A percentile compares a stretch with the other conserved stretches of the same genome.
Evolutionary conservation across 2,797 vertebrate species (phyloP).

Genomic region (Sebastes melanostomus): DNA sequence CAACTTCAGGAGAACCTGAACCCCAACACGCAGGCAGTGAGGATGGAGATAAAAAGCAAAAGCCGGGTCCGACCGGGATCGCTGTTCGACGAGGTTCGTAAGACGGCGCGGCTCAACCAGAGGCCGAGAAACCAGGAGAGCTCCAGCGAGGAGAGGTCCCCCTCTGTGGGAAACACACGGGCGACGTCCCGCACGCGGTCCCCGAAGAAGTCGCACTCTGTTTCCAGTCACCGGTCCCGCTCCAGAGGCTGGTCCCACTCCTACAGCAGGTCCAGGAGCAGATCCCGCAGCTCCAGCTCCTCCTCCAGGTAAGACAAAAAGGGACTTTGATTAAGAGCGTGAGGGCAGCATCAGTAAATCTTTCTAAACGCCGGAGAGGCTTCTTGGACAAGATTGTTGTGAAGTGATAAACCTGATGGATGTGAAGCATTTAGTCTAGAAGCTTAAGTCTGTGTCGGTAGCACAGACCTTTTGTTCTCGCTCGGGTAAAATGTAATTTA

Average conservation of each 20-base stretch:
- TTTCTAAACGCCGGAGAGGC: not conserved
- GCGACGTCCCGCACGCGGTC: constrained; percentile 83
- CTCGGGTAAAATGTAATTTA: not conserved
- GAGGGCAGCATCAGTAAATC: not conserved
- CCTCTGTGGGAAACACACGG: constrained; percentile 78
- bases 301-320: constrained; percentile 86
- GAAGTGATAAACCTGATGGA: constrained; percentile 14
- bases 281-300: constrained; percentile 89
- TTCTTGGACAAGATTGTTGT: not conserved
- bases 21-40: constrained; percentile 84
- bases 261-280: constrained; percentile 89
- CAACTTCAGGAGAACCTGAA: constrained; percentile 68
- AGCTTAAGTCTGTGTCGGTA: not conserved
- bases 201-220: constrained; percentile 87
- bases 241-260: constrained; percentile 84
- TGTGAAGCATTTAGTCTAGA: not conserved
- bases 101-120: constrained; percentile 93
- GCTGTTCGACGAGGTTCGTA: constrained; percentile 96
- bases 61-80: constrained; percentile 94
- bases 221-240: constrained; percentile 86
- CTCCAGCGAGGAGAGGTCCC: constrained; percentile 91
- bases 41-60: constrained; percentile 97
- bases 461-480: not conserved
- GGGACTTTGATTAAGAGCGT: not conserved
- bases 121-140: constrained; percentile 95